Percentiles rank a stretch among this genome's conserved stretches.
These are phyloP conservation scores for Lasioglossum figueresi DNA, from an alignment of 2,888 invertebrate genomes.

Conservation along the genomic window DNA sequence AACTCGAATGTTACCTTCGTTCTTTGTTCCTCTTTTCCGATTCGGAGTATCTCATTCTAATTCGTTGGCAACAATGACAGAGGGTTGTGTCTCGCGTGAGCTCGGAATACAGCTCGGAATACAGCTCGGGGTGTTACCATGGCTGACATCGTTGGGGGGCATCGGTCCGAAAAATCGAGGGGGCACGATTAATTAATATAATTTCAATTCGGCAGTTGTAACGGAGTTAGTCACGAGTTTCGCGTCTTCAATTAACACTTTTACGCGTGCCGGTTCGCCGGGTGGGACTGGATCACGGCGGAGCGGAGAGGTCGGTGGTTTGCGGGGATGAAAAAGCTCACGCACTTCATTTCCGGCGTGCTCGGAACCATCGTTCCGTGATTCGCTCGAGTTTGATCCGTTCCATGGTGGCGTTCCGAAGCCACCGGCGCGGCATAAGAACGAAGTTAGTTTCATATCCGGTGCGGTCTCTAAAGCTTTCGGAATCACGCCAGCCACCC, in stretches of 20 bases:
- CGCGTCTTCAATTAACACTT: constrained; percentile 73
- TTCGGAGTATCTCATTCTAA: not conserved
- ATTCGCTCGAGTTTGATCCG: constrained; percentile 67
- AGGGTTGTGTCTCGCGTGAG: constrained; percentile 33
- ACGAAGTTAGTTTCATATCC: constrained; percentile 79
- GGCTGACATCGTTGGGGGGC: not conserved
- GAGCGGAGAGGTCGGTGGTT: not conserved
- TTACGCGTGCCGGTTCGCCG: constrained; percentile 54
- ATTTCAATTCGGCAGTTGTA: constrained; percentile 67
- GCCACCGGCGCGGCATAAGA: constrained; percentile 56
- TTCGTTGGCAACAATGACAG: constrained; percentile 15
- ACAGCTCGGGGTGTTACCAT: constrained; percentile 29
- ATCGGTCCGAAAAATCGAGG: constrained; percentile 53
- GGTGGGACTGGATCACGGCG: not conserved
- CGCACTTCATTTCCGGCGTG: constrained; percentile 37
- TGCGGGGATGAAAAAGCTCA: constrained; percentile 21
- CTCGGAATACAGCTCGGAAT: constrained; percentile 30
- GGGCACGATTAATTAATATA: constrained; percentile 76
- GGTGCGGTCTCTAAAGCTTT: constrained; percentile 73
- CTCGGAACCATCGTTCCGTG: constrained; percentile 42
- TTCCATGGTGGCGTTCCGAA: constrained; percentile 31
- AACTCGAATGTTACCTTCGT: not conserved
- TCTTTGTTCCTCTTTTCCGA: not conserved
- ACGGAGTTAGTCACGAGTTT: constrained; percentile 53
- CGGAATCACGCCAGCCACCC: constrained; percentile 73